These are phyloP conservation scores for Lutjanus argentimaculatus DNA, from an alignment of 2,797 vertebrate species.

Conservation along the genomic window DNA sequence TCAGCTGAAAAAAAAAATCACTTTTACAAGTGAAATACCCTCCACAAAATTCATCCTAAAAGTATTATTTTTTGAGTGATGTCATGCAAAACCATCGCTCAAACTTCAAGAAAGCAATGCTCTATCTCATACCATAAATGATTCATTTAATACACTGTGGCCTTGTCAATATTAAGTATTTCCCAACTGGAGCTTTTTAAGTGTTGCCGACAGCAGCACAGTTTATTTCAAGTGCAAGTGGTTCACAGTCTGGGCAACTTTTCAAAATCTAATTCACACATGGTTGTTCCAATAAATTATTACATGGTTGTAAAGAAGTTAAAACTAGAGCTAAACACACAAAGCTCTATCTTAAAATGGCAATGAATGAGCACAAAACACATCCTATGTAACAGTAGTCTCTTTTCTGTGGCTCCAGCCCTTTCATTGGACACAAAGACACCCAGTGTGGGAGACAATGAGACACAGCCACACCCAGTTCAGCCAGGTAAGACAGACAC, in stretches of 20 bases:
- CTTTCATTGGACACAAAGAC: conserved; percentile 82
- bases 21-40: background rate
- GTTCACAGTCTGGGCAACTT: background rate
- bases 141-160: conserved; percentile 23
- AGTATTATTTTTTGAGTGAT: background rate
- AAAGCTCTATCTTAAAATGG: conserved; percentile 38
- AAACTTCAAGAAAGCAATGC: background rate
- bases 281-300: background rate
- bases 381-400: conserved; percentile 81
- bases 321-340: conserved; percentile 36
- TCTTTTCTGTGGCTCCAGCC: conserved; percentile 73
- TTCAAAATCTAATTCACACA: background rate
- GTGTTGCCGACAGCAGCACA: background rate
- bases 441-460: conserved; percentile 80
- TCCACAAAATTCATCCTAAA: background rate
- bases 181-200: conserved; percentile 1
- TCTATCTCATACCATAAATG: conserved; percentile 12
- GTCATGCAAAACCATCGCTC: background rate
- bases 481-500: conserved; percentile 76
- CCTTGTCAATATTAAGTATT: background rate
- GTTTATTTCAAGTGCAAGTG: conserved; percentile 5
- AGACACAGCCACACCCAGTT: conserved; percentile 80
- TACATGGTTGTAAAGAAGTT: conserved; percentile 18
- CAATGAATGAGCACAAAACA: conserved; percentile 71
- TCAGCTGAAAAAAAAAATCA: too few relatives aligned